Evolutionary conservation across 2,797 vertebrate species (phyloP).

Genomic region (Platyrinchus mystaceus): DNA sequence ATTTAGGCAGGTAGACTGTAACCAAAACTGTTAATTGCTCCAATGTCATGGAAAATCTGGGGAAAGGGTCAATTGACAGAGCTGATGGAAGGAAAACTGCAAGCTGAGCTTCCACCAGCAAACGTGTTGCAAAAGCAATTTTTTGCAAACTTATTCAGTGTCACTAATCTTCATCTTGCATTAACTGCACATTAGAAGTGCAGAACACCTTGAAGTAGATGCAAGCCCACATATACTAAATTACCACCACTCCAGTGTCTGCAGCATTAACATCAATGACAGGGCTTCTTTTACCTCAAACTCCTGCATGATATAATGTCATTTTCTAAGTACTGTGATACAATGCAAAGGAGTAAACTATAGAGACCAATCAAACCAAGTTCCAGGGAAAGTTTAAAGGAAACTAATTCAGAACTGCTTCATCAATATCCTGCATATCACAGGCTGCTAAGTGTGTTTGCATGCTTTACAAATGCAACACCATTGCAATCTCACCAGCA

Average conservation of each 20-base stretch:
- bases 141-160: background rate
- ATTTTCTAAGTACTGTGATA: background rate
- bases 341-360: background rate
- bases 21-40: background rate
- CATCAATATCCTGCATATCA: too few species aligned
- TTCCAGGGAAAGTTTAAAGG: background rate
- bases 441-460: background rate
- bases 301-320: background rate
- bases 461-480: background rate
- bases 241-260: background rate
- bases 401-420: background rate
- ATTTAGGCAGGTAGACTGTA: background rate
- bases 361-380: background rate
- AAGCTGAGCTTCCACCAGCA: background rate
- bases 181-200: background rate
- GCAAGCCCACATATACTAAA: background rate
- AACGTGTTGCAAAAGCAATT: background rate
- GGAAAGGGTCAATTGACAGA: background rate
- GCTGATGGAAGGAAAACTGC: background rate
- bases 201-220: background rate
- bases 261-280: background rate
- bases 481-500: background rate
- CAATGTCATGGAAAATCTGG: rapidly evolving
- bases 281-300: background rate
- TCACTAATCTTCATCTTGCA: background rate